phyloP scores from a whole-genome alignment of 2,113 vertebrate species.

The Malurus alboscapulatus region DNA sequence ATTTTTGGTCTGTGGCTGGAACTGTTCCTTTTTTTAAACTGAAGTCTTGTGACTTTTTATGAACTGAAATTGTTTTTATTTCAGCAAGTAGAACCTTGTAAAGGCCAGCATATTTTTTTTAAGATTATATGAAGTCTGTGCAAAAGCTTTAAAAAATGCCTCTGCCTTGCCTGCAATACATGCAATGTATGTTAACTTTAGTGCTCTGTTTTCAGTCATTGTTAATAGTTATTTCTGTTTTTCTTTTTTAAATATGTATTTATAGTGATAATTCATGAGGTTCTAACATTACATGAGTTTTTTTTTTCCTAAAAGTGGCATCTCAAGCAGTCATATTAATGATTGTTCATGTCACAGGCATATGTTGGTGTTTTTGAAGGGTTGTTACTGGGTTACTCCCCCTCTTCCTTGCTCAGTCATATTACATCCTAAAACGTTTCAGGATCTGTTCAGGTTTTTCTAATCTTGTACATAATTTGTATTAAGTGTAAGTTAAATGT shows the following conservation, averaged over 20 bases:
- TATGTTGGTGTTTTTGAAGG: conserved; percentile 67
- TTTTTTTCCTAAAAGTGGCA: conserved; percentile 52
- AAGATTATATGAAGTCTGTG: conserved; percentile 97
- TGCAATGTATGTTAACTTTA: conserved; percentile 83
- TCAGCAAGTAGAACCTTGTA: conserved; percentile 87
- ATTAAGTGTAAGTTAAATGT: conserved; percentile 85
- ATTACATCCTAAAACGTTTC: conserved; percentile 55
- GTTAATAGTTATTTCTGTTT: conserved; percentile 77
- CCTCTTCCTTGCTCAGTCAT: conserved; percentile 17
- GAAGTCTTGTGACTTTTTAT: conserved; percentile 82
- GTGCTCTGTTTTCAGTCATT: conserved; percentile 74
- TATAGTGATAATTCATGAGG: conserved; percentile 78
- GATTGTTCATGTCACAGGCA: conserved; percentile 67
- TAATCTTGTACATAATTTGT: conserved; percentile 83
- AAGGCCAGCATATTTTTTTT: conserved; percentile 89
- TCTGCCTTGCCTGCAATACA: conserved; percentile 99
- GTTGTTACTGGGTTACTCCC: conserved; percentile 52
- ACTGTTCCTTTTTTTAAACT: conserved; percentile 75
- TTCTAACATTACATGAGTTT: conserved; percentile 73
- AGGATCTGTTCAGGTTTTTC: conserved; percentile 73
- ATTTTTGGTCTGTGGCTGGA: conserved; percentile 82
- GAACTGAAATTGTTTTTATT: conserved; percentile 81
- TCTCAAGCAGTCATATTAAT: conserved; percentile 67
- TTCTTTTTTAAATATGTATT: conserved; percentile 75
- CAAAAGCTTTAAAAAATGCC: conserved; percentile 99